Conservation (phyloP, 2,888 invertebrate genomes). For the Cyrtodaria siliqua region DNA sequence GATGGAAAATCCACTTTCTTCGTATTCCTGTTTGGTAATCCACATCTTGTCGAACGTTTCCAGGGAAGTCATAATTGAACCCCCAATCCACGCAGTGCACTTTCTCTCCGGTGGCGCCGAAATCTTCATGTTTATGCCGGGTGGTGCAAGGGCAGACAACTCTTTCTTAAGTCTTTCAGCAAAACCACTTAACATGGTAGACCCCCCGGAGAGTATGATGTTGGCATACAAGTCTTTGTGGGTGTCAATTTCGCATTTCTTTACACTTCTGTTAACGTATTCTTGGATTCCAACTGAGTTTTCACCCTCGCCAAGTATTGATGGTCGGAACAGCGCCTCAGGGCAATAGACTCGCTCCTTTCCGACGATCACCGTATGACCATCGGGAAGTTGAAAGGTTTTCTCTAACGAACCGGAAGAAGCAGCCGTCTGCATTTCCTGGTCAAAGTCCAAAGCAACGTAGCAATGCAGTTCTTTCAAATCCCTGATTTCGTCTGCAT, state of each 20-base stretch:
- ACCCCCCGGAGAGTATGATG: conserved; percentile 94
- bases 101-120: conserved; percentile 88
- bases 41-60: conserved; percentile 82
- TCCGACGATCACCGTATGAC: conserved; percentile 82
- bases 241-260: conserved; percentile 75
- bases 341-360: conserved; percentile 81
- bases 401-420: conserved; percentile 91
- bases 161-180: conserved; percentile 66
- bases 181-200: conserved; percentile 93
- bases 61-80: conserved; percentile 96
- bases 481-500: conserved; percentile 94
- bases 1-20: conserved; percentile 87
- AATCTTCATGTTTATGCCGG: conserved; percentile 61
- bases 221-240: conserved; percentile 79
- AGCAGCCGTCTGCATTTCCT: conserved; percentile 12
- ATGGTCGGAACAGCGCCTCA: conserved; percentile 81
- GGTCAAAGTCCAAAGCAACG: conserved; percentile 91
- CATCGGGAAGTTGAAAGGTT: conserved; percentile 83
- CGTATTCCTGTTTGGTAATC: conserved; percentile 80
- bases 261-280: background rate
- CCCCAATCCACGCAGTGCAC: conserved; percentile 99
- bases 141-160: conserved; percentile 52
- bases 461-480: conserved; percentile 89
- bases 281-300: conserved; percentile 10
- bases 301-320: conserved; percentile 76